Base-by-base conservation (phyloP, 2,113 vertebrate genomes). In the Anhinga anhinga region DNA sequence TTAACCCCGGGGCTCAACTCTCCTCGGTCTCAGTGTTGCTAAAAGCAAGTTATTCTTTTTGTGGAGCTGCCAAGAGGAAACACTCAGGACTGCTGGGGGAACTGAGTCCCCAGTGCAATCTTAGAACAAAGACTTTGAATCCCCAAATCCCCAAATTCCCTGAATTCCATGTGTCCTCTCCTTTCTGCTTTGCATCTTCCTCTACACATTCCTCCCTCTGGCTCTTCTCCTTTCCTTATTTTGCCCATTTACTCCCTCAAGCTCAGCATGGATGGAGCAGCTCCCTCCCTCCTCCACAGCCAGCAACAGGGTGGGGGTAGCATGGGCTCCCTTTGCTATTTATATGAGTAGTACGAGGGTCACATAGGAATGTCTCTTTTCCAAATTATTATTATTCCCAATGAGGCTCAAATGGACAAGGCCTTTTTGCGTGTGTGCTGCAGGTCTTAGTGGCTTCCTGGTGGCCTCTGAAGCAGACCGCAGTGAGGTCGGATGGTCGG, bases 91-190 rank as follows among this genome's bases (percentile, higher is more conserved):
- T 50, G 70, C 32, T 80, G 69, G 44, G 76, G 92, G 59, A 81
- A 61, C 4, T 15, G 40, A 91, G 69, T 79, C 59, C 71, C 66
- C 79, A 63, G 9, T 65, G 73, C 62, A 82, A 6, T 77, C 62
- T 65, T 49, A 76, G 72, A 93, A 93, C 62, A 92, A 93, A 93
- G 78, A 29, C 38, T 82, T n/a, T 30, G 45, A 91, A 87, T 87
- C 36, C 32, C 40, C 47, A 76, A 45, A 80, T 89, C 30, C 26
- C 66, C 9, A 23, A 29, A 71, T 63, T n/a, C 78, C 56, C 62
- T 6, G 23, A 76, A 90, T 79, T 93, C 40, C 53, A n/a, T 0
- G 0, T 78, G 47, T 65, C 11, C 30, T 85, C 14, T 79, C 25
- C 29, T 59, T 94, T 76, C 44, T 53, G 40, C 15, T 82, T 91